phyloP scores from a whole-genome alignment of 2,888 invertebrate genomes.

The Malthinus flaveolus region DNA sequence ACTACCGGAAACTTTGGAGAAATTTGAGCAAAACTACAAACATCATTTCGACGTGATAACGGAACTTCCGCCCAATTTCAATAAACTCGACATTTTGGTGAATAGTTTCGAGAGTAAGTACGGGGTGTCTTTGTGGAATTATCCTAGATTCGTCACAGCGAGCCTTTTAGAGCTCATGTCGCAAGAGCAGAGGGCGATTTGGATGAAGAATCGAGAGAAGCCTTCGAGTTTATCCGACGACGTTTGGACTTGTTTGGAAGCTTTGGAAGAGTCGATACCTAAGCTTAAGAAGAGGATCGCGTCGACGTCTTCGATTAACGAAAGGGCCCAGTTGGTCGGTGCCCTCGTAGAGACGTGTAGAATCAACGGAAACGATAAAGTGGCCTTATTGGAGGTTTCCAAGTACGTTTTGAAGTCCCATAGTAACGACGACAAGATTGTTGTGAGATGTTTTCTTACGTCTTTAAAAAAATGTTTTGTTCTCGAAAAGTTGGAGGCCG shows the following conservation, averaged over 20 bases:
- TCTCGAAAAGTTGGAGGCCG: slow-evolving; percentile 1
- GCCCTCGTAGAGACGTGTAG: slow-evolving; percentile 18
- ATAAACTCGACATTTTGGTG: slow-evolving; percentile 2
- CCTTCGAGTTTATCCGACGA: not conserved
- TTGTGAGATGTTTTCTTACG: slow-evolving; percentile 5
- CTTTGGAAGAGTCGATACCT: slow-evolving; percentile 15
- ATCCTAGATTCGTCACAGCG: not conserved
- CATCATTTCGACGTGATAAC: not conserved
- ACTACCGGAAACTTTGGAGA: not conserved
- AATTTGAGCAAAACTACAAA: not conserved
- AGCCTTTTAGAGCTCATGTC: slow-evolving; percentile 13
- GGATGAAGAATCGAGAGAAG: not conserved
- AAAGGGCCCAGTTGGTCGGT: slow-evolving; percentile 3
- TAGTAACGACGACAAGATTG: slow-evolving; percentile 9
- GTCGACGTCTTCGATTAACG: not conserved
- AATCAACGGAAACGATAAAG: slow-evolving; percentile 11
- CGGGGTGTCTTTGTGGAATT: slow-evolving; percentile 10
- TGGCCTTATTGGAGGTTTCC: slow-evolving; percentile 9
- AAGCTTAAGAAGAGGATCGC: slow-evolving; percentile 8
- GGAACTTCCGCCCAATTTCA: not conserved
- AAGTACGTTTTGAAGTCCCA: slow-evolving; percentile 16
- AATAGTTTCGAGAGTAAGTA: slow-evolving; percentile 8
- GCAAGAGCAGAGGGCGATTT: not conserved
- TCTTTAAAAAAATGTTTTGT: not conserved
- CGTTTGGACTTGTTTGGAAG: slow-evolving; percentile 4